Conservation (phyloP, 2,113 vertebrate species). For the Chinchilla lanigera region DNA sequence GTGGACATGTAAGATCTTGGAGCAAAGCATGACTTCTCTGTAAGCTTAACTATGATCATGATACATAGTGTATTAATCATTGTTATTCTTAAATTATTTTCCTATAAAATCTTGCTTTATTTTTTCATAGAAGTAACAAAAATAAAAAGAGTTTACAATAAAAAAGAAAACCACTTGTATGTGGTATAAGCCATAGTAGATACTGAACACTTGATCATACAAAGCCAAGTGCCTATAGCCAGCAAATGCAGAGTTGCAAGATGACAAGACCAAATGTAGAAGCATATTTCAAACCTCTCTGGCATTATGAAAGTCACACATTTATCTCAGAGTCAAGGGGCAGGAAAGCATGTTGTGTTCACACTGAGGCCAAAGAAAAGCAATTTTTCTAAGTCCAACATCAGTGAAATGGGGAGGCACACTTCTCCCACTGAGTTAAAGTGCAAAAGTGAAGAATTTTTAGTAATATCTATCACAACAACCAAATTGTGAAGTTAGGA, state of each 20-base stretch:
- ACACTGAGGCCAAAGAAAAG: neutral
- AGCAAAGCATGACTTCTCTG: neutral
- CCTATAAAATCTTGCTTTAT: neutral
- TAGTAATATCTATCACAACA: neutral
- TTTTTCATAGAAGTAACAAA: neutral
- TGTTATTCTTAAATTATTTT: neutral
- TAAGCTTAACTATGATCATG: neutral
- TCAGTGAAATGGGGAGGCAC: neutral
- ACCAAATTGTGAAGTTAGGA: neutral
- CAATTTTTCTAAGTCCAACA: neutral
- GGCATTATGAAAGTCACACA: neutral
- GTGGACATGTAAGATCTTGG: neutral
- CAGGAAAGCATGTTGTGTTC: neutral
- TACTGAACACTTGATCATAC: neutral
- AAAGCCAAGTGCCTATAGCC: neutral
- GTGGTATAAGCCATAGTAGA: neutral
- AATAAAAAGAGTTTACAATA: neutral
- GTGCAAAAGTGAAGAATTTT: neutral
- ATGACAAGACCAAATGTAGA: neutral
- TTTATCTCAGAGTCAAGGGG: neutral
- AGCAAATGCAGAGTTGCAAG: neutral
- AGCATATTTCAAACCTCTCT: neutral
- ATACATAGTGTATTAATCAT: neutral
- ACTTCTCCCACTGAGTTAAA: neutral
- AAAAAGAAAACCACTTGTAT: neutral